Evolutionary conservation across 2,888 invertebrate genomes (phyloP), one percentile per base, ranked within the genome.

Genomic region (Sepioteuthis lessoniana): DNA sequence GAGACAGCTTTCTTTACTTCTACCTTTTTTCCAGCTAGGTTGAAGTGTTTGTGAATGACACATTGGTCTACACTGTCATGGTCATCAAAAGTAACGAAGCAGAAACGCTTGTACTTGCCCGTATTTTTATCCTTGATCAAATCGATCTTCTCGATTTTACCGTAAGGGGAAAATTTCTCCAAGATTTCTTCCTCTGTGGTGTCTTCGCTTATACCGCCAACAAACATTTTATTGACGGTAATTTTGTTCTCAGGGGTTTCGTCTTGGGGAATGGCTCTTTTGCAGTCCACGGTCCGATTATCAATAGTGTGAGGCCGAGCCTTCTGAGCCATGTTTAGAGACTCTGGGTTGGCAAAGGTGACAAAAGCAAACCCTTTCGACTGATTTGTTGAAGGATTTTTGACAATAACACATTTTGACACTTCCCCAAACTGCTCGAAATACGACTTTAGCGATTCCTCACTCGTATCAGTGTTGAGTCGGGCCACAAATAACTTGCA

Each of bases 301-400:
- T 99, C 99, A 95, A 99, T 99, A 96, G 98, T 98, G 97, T 99
- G 99, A 0, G 99, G 99, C 90, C 98, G 96, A 93, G 97, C 97
- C 94, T 97, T 96, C 97, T 99, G 99, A 19, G 99, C 99, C 97
- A 98, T 98, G 97, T 99, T 99, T 31, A 99, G 99, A 99, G 99
- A 99, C 95, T 98, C 98, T 19, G 99, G 98, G 95, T 98, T 98
- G 0, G 98, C 98, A 97, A 99, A 99, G 13, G 99, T 99, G 94
- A 99, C 99, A 96, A 99, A 99, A 19, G 99, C 99, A 97, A 99
- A 99, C 0, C 99, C 99, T 94, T 99, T 98, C 0, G 99, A 99
- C 94, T 92, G 92, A 38, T 92, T 92, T 92, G 92, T 92, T 19
- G 92, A 92, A 5, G 92, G 92, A n/a, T 92, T 92, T 46, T 92